These are phyloP conservation scores for Perognathus longimembris DNA, from an alignment of 2,113 vertebrate genomes.

Conservation along the genomic window DNA sequence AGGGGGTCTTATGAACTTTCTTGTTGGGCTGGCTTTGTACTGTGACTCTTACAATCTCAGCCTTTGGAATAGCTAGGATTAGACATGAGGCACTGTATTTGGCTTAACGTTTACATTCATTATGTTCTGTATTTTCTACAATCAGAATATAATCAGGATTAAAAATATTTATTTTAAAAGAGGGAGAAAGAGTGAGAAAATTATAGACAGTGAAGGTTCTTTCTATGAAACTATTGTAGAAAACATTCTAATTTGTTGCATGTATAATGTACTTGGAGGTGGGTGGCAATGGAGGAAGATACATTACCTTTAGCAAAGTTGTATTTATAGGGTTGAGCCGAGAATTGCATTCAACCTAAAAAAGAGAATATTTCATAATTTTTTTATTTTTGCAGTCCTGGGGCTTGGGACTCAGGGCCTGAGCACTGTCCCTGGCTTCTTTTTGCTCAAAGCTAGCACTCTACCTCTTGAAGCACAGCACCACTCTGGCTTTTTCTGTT, in stretches of 20 bases:
- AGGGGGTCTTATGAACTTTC: too few species aligned
- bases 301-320: constrained; percentile 93
- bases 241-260: background rate
- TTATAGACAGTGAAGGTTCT: background rate
- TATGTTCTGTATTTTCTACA: constrained; percentile 15
- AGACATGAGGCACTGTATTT: background rate
- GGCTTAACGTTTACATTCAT: background rate
- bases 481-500: too few species aligned
- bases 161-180: background rate
- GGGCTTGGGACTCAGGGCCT: too few species aligned
- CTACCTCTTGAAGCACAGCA: too few species aligned
- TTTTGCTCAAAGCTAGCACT: too few species aligned
- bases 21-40: too few species aligned
- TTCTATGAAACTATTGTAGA: constrained; percentile 14
- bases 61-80: too few species aligned
- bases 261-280: constrained; percentile 18
- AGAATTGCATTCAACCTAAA: constrained; percentile 98
- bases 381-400: too few species aligned
- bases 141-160: constrained; percentile 22
- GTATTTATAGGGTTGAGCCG: constrained; percentile 96
- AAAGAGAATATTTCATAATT: constrained; percentile 12
- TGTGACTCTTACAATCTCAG: too few species aligned
- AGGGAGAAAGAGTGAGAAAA: background rate
- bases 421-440: too few species aligned
- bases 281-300: background rate